These are phyloP conservation scores for Phyllostomus hastatus DNA, from an alignment of 2,113 vertebrate species.

Conservation along the genomic window DNA sequence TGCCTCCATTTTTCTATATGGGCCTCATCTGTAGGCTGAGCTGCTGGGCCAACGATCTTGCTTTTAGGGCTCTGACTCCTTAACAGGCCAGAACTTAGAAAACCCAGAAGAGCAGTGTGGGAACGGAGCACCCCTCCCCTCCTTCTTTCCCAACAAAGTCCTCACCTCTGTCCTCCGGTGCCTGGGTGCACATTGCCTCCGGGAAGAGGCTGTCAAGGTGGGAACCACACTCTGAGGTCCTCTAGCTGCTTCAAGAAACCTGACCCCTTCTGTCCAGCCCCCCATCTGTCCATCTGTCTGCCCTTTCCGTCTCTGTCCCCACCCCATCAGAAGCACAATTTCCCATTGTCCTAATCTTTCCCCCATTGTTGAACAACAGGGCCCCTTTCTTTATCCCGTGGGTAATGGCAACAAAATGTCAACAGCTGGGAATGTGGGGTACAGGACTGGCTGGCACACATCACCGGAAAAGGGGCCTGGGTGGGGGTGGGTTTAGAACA, in stretches of 20 bases:
- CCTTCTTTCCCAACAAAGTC: neutral
- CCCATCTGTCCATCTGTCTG: conserved; percentile 55
- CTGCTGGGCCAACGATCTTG: neutral
- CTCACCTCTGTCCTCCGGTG: conserved; percentile 30
- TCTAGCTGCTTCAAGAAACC: conserved; percentile 45
- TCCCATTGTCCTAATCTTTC: conserved; percentile 81
- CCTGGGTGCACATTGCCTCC: neutral
- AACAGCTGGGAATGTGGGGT: conserved; percentile 74
- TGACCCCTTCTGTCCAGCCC: conserved; percentile 46
- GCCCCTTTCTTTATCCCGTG: conserved; percentile 66
- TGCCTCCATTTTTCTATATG: neutral
- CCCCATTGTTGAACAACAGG: conserved; percentile 81
- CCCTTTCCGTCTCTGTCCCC: conserved; percentile 31
- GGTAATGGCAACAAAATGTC: conserved; percentile 61
- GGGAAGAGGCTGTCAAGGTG: neutral
- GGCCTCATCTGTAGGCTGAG: neutral
- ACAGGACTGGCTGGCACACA: conserved; percentile 69
- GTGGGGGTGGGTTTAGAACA: neutral
- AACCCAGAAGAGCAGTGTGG: too few species aligned
- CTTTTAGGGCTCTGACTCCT: neutral
- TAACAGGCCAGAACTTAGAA: neutral
- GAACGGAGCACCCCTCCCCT: neutral
- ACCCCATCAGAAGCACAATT: conserved; percentile 82
- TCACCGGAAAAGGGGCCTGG: conserved; percentile 63
- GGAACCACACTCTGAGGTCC: conserved; percentile 9